A percentile compares a stretch with the other conserved stretches of the same genome.
phyloP scores from a whole-genome alignment of 2,888 invertebrate species.

The Melanostoma scalare region DNA sequence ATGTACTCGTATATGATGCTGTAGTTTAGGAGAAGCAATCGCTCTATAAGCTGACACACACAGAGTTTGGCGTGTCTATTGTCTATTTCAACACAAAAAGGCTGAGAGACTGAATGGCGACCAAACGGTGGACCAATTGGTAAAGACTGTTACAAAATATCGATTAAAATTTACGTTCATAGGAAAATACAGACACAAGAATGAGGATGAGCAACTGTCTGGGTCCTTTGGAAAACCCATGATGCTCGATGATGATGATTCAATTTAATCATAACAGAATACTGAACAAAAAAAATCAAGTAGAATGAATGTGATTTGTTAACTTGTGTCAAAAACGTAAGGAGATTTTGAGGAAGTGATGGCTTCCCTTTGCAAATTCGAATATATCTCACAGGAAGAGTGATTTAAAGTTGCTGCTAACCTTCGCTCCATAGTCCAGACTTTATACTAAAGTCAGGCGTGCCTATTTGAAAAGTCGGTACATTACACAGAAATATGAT shows the following conservation, averaged over 20 bases:
- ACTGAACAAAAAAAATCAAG: conserved; percentile 31
- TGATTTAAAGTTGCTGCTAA: too few relatives aligned
- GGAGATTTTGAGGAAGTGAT: too few relatives aligned
- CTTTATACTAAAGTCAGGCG: too few relatives aligned
- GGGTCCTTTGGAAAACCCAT: conserved; percentile 19
- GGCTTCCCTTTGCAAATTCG: too few relatives aligned
- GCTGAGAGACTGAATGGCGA: conserved; percentile 11
- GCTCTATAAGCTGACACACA: conserved; percentile 4
- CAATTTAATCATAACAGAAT: conserved; percentile 50
- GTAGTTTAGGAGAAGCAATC: conserved; percentile 4
- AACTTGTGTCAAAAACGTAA: background rate
- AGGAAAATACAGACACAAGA: background rate
- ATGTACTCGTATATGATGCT: background rate
- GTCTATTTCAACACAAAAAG: conserved; percentile 32
- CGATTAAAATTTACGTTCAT: conserved; percentile 42
- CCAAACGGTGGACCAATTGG: conserved; percentile 22
- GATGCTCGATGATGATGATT: conserved; percentile 47
- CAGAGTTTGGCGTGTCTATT: conserved; percentile 17
- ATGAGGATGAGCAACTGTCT: conserved; percentile 4
- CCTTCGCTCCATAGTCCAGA: too few relatives aligned
- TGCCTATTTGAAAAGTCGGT: too few relatives aligned
- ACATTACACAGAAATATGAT: too few relatives aligned
- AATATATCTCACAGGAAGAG: too few relatives aligned
- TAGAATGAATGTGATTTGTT: conserved; percentile 49
- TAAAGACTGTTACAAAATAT: conserved; percentile 53